phyloP scores from a whole-genome alignment of 1,140 invertebrate genomes.

The Galendromus occidentalis region DNA sequence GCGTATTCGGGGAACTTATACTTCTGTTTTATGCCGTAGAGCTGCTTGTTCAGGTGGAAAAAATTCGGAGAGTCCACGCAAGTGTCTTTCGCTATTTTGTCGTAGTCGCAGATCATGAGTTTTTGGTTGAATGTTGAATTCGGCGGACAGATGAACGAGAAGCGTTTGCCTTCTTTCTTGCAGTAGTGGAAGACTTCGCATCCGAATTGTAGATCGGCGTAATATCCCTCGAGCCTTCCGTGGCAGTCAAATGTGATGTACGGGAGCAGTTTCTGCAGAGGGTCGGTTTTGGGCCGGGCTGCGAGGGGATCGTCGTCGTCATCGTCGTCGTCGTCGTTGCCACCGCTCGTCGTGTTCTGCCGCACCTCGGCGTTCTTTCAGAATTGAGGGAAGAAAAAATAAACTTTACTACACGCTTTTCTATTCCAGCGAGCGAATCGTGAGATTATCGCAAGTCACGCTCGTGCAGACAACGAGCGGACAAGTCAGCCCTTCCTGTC shows the following conservation, averaged over 20 bases:
- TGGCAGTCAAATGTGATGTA: conserved; percentile 21
- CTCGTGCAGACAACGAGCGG: too few relatives aligned
- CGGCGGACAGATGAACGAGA: conserved; percentile 20
- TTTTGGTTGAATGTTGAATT: conserved; percentile 21
- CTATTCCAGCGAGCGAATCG: too few relatives aligned
- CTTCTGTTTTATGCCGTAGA: background rate
- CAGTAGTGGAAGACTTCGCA: conserved; percentile 25
- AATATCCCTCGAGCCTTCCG: conserved; percentile 21
- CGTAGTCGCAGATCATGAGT: conserved; percentile 20
- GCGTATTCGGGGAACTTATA: conserved; percentile 1
- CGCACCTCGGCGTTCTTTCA: too few relatives aligned
- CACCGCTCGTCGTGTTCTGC: too few relatives aligned
- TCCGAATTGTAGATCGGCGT: conserved; percentile 20
- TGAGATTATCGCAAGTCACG: too few relatives aligned
- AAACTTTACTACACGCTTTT: too few relatives aligned
- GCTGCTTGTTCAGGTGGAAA: conserved; percentile 2
- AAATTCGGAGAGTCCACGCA: background rate
- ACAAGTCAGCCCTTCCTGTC: too few relatives aligned
- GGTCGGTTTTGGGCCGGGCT: conserved; percentile 1
- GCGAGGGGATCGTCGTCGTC: background rate
- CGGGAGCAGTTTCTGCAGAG: conserved; percentile 15
- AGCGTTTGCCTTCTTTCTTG: conserved; percentile 20
- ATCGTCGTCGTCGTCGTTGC: background rate
- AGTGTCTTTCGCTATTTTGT: background rate
- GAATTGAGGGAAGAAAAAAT: too few relatives aligned